Evolutionary conservation across 1,140 invertebrate species (phyloP), one percentile per base, ranked within the genome.

Genomic region (Calosoma granatense): DNA sequence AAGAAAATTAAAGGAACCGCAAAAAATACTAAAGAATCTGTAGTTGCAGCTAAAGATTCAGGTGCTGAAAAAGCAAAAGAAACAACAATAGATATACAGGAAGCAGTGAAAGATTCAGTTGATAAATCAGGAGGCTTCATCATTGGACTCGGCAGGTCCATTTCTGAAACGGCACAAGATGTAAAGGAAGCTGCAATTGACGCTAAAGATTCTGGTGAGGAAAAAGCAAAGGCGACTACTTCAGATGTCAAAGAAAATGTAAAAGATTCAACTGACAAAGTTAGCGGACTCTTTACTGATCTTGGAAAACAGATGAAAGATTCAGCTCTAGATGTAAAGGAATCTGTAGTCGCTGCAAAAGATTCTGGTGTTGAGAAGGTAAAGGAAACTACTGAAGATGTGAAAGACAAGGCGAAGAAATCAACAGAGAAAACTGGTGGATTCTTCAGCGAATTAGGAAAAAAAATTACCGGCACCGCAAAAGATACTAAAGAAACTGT

Each of bases 371-470:
- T 12, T n/a, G 22, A 19, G 6, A 51, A 52, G 1, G 36, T 20
- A 17, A 20, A 54, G 39, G 41, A 36, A 9, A 9, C 6, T n/a
- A 36, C 26, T 9, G 26, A 36, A 36, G 6, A n/a, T 36, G 6
- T 36, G 6, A 36, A 6, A n/a, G 26, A 36, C n/a, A 36, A 36
- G n/a, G 6, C 26, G 6, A n/a, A 36, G 26, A 36, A 36, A 36
- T 36, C 26, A 9, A n/a, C 26, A 36, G 26, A 36, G n/a, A 59
- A 59, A 30, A 23, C 26, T 14, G 52, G 43, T 36, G 60, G 58
- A 51, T 57, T 61, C n/a, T 60, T 61, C 17, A 56, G 36, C n/a
- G 59, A 57, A 43, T 26, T 61, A 9, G 47, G 58, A 4, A 55
- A 60, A 12, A 61, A 59, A 53, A 57, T 61, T 17, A 36, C 20